Evolutionary conservation across 2,888 invertebrate genomes (phyloP).

Genomic region (Agapostemon virescens): DNA sequence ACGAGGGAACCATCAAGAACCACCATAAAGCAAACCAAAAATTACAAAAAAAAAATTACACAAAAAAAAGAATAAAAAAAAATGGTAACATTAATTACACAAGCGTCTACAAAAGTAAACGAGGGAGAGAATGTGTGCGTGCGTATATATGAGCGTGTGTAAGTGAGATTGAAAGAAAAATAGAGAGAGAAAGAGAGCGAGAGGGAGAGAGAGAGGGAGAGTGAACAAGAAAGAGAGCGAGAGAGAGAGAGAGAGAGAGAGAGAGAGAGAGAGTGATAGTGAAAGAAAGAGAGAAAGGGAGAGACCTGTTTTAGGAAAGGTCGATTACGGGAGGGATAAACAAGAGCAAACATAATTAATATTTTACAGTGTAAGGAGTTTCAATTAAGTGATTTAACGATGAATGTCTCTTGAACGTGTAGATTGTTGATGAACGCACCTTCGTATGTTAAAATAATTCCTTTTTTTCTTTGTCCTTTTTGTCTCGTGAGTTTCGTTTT

Average conservation of each 20-base stretch:
- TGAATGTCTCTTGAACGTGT: slow-evolving; percentile 67
- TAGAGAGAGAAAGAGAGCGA: slow-evolving; percentile 5
- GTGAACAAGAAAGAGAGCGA: slow-evolving; percentile 30
- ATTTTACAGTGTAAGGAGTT: slow-evolving; percentile 63
- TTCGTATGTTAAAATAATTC: slow-evolving; percentile 43
- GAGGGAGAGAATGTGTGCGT: slow-evolving; percentile 42
- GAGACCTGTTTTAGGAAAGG: slow-evolving; percentile 34
- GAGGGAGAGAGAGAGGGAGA: too few species aligned
- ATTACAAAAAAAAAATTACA: slow-evolving; percentile 43
- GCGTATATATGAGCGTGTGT: not conserved
- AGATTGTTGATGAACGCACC: slow-evolving; percentile 58
- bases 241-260: slow-evolving; percentile 5
- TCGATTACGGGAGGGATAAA: slow-evolving; percentile 37
- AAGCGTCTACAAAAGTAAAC: slow-evolving; percentile 57
- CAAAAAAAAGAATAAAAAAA: slow-evolving; percentile 39
- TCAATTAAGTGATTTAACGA: slow-evolving; percentile 63
- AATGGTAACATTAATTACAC: slow-evolving; percentile 43
- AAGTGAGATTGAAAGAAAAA: slow-evolving; percentile 30
- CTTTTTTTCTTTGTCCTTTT: slow-evolving; percentile 22
- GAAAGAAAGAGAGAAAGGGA: slow-evolving; percentile 28
- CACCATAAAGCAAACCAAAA: slow-evolving; percentile 62
- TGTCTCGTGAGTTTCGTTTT: slow-evolving; percentile 28
- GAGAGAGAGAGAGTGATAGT: not conserved
- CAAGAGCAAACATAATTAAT: slow-evolving; percentile 61
- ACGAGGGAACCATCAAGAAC: slow-evolving; percentile 61